Evolutionary conservation across 2,888 invertebrate genomes (phyloP).

Genomic region (Ametastegia equiseti): DNA sequence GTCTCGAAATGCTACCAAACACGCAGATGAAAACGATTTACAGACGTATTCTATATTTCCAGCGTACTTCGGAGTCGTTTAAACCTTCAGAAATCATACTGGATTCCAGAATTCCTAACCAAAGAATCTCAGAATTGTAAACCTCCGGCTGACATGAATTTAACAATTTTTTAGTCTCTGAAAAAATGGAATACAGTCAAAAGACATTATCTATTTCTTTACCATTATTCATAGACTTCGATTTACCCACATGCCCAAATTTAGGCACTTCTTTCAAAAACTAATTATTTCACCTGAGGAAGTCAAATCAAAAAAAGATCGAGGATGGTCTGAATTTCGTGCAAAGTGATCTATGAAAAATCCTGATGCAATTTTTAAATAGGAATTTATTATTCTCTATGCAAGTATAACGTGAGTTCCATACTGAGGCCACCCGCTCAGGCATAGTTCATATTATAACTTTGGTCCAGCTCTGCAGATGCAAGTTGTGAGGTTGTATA

Average conservation of each 20-base stretch:
- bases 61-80: not conserved
- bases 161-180: no score
- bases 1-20: not conserved
- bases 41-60: not conserved
- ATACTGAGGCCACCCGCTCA: not conserved
- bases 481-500: not conserved
- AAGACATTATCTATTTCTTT: no score
- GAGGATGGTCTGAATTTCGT: not conserved
- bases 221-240: no score
- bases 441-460: not conserved
- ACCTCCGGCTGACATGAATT: no score
- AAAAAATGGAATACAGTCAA: no score
- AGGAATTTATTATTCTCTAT: constrained; percentile 27
- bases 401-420: not conserved
- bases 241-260: no score
- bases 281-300: no score
- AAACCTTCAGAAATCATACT: not conserved
- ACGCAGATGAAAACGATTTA: constrained; percentile 3
- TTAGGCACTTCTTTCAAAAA: no score
- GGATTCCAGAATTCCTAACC: not conserved
- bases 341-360: not conserved
- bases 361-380: constrained; percentile 43
- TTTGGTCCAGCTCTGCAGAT: constrained; percentile 29
- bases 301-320: no score
- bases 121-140: no score